Conservation (phyloP, 1,140 invertebrate species). For the Neocloeon triangulifer region DNA sequence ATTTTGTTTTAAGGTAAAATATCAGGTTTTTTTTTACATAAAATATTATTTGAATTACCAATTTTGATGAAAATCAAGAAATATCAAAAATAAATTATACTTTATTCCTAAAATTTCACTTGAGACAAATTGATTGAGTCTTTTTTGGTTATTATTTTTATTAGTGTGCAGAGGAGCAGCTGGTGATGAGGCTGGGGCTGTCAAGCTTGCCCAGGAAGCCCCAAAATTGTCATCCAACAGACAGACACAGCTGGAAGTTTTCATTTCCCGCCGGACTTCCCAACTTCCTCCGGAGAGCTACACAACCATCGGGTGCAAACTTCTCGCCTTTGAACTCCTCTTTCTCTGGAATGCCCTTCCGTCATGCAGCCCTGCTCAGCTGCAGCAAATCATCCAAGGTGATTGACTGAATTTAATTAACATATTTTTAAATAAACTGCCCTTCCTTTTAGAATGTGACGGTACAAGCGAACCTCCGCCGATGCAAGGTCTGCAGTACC, state of each 20-base stretch:
- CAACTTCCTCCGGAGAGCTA: conserved; percentile 4
- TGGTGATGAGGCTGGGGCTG: conserved; percentile 19
- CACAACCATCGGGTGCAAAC: conserved; percentile 21
- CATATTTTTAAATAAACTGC: neutral
- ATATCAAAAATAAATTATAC: too few species aligned
- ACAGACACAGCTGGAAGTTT: conserved; percentile 16
- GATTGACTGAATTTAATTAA: conserved; percentile 6
- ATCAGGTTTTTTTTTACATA: too few species aligned
- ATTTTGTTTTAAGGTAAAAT: too few species aligned
- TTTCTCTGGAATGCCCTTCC: conserved; percentile 50
- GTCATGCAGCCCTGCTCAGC: conserved; percentile 25
- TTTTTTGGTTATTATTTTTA: conserved; percentile 6
- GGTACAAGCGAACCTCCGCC: conserved; percentile 20
- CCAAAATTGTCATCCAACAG: conserved; percentile 16
- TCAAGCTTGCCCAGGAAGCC: conserved; percentile 19
- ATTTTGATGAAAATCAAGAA: too few species aligned
- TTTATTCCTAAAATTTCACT: too few species aligned
- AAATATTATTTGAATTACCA: too few species aligned
- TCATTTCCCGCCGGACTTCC: conserved; percentile 14
- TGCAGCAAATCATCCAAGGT: conserved; percentile 24
- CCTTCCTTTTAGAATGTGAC: conserved; percentile 16
- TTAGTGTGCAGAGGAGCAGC: conserved; percentile 28
- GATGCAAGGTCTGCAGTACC: conserved; percentile 25
- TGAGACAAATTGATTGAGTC: too few species aligned
- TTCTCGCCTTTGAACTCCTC: conserved; percentile 40